Evolutionary conservation across 1,140 invertebrate genomes (phyloP), one percentile per base, ranked within the genome.

Genomic region (Lamellibrachia luymesi): DNA sequence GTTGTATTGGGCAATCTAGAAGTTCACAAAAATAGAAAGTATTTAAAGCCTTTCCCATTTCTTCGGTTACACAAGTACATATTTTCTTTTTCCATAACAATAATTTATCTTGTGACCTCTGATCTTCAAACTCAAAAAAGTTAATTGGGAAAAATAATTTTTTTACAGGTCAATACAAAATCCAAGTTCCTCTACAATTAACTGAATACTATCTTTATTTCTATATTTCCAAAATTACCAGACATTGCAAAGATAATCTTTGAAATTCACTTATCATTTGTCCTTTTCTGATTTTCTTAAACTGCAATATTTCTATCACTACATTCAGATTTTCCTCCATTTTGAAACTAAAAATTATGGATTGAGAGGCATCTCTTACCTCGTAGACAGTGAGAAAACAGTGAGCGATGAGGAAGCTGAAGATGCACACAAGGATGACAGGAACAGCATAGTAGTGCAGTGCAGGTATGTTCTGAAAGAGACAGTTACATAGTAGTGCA

Each of bases 321-420:
- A 38, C 38, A 38, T 38, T 38, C 38, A 38, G 38, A 38, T 38
- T 38, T 38, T 38, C 38, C 38, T 38, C 38, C 38, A 38, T 38
- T 38, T 38, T 38, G 38, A 38, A 38, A 38, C 38, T 38, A 38
- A 22, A 80, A 56, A 56, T 10, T 80, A 22, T 80, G 1, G 64
- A 80, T 17, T 80, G 64, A 80, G 64, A 80, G 64, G 64, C 64
- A 80, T 91, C 8, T 95, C 96, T 96, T 96, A 99, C 98, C 97
- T 99, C 98, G 95, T 99, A 99, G 38, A 99, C 97, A 2, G 98
- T 98, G 50, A 99, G 97, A 91, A 99, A 98, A 96, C 98, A 98
- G 95, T 99, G 98, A 56, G 98, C 98, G 93, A 99, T 98, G 95
- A 99, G 98, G 96, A 98, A 99, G 2, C 98, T 97, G 96, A 98